A percentile compares a stretch with the other conserved stretches of the same genome.
Conservation (phyloP, 2,113 vertebrate genomes). For the Bubalus kerabau region DNA sequence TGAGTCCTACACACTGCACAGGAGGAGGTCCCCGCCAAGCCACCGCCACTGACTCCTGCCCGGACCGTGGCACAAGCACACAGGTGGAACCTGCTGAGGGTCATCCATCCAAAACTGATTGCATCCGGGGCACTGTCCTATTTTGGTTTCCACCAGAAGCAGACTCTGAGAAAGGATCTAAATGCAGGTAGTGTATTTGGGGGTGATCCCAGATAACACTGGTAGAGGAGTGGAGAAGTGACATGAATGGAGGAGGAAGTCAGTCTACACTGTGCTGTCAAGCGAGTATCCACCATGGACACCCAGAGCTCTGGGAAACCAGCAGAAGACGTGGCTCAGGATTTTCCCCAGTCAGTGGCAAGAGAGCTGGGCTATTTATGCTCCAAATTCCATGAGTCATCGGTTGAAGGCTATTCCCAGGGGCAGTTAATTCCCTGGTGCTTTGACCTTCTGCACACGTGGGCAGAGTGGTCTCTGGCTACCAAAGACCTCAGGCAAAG, state of each 20-base stretch:
- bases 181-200: neutral
- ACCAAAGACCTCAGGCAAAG: neutral
- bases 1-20: neutral
- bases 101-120: neutral
- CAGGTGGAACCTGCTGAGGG: fast-evolving
- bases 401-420: neutral
- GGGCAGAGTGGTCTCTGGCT: neutral
- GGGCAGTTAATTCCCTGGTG: neutral
- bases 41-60: fast-evolving
- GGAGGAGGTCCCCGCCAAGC: fast-evolving
- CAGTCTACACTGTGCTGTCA: fast-evolving
- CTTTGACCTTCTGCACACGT: too few relatives aligned
- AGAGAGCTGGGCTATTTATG: neutral
- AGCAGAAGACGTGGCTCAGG: neutral
- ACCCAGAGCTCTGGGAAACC: neutral
- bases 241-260: neutral
- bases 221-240: too few relatives aligned
- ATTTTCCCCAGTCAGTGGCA: fast-evolving
- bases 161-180: neutral
- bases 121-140: fast-evolving
- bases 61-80: neutral
- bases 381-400: neutral
- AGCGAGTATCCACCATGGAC: fast-evolving
- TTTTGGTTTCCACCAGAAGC: neutral
- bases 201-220: neutral